Base-by-base conservation (phyloP, 2,113 vertebrate species). In the Engraulis encrasicolus region DNA sequence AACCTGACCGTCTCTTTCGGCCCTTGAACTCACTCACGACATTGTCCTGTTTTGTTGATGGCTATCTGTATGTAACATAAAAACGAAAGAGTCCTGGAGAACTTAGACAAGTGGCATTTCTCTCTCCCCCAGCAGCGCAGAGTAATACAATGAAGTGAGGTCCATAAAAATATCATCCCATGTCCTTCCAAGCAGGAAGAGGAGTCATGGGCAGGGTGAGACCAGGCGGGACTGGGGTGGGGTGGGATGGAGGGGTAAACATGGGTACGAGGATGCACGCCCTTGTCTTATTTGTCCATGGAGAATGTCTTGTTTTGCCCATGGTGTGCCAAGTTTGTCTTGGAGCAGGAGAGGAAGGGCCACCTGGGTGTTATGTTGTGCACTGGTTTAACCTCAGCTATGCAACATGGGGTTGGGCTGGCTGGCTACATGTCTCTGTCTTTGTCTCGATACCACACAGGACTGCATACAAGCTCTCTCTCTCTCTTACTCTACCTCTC, bases 351-450 rank as follows among this genome's bases (percentile, higher is more conserved):
- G 40, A 79, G 81, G 87, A 85, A 52, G 88, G 79, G 52, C 85
- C 92, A 92, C 91, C 81, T 87, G 45, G 89, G 90, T 92, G 92
- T 86, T 86, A 93, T 87, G 91, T 91, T 81, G 88, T 87, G 82
- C 49, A 83, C 78, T 58, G 84, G 81, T 74, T 81, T 74, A 80
- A 78, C 83, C 86, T 79, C 78, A 50, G 83, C 37, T 34, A 61
- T 6, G 6, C 2, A 14, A n/a, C n/a, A n/a, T 31, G 17, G 12
- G 31, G 66, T 15, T 15, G 66, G 58, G 31, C 66, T 17, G 66
- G 61, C 27, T n/a, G n/a, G n/a, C n/a, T n/a, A n/a, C n/a, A n/a
- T n/a, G n/a, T n/a, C 2, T 58, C 54, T 58, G 19, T 58, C 54
- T 58, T n/a, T n/a, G 0, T 58, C 54, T 58, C 19, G n/a, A n/a